Evolutionary conservation across 2,797 vertebrate species (phyloP), one percentile per base, ranked within the genome.

Genomic region (Alectoris magna): DNA sequence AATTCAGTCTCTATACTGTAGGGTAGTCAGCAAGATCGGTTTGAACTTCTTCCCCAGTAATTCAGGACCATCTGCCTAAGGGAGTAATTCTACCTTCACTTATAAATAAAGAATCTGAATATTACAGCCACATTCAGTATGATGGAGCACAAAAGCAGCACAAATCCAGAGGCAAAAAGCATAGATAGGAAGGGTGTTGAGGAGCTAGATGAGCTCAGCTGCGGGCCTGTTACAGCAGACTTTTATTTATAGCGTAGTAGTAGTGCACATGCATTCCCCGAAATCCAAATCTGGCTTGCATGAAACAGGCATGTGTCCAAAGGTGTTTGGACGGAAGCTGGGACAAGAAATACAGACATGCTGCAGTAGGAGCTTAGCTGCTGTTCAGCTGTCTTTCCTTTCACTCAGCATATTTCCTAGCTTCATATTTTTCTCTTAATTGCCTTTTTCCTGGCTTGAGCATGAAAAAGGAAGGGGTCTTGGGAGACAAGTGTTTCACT

Each of bases 201-300:
- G 78, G 80, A 88, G n/a, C 0, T 84, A 67, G 49, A 48, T 56
- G 48, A 51, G 39, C 6, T 73, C 26, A 79, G 34, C 9, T 60
- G 24, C 4, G 10, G 41, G 53, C 53, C 70, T 66, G 27, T 38
- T 63, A 41, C 7, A 82, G 77, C 77, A 94, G 26, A 43, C 2
- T 0, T 70, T 67, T 92, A 81, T 93, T 93, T 94, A 83, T 88
- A 94, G 69, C n/a, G 8, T 11, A 71, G 70, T 62, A 87, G 88
- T 73, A 83, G 78, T 4, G 5, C 81, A 75, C 67, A 87, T 58
- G 59, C 63, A 67, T 81, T 93, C 91, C 46, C 75, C 77, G 87
- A 94, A 94, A 82, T 48, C 74, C 36, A 85, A 93, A 93, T 71
- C 68, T 62, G 53, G 77, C 69, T 80, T 83, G 49, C 67, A n/a